Base-by-base conservation (phyloP, 2,888 invertebrate species). In the Halictus quadricinctus region DNA sequence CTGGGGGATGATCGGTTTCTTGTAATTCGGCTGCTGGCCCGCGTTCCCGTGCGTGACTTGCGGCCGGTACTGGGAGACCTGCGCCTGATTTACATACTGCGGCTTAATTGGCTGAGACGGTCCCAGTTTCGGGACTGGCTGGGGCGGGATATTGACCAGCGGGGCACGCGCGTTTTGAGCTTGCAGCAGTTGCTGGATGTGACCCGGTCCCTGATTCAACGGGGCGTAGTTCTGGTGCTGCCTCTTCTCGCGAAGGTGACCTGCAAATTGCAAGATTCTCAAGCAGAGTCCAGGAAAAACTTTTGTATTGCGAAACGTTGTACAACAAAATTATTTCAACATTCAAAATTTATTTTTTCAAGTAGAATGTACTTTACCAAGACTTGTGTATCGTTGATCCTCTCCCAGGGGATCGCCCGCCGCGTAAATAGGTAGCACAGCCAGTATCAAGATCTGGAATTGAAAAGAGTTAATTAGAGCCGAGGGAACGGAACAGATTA, bases 151-250 rank as follows among this genome's bases (percentile, higher is more conserved):
- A 29, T 93, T 91, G 1, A 93, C 91, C n/a, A 94, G 79, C 0
- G 94, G 94, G 13, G 93, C 91, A 4, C 93, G 92, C 10, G 91
- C 90, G 70, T 92, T 91, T 80, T 94, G 94, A 5, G 90, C 87
- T 12, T 93, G 91, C n/a, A 94, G 79, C 36, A 94, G 88, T 74
- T 94, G 92, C 79, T 93, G 91, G 41, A 94, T 93, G 21, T 92
- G 90, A 4, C 89, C 78, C 2, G 94, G 93, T 0, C 93, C 94
- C 41, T 94, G 93, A 25, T 92, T 91, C 48, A 91, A 87, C 1
- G 92, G 91, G 50, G 91, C 89, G 60, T 94, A 93, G 58, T 89
- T 92, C 8, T 79, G 80, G 4, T 72, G 58, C 79, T 91, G 92
- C 25, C 92, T 88, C 43, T 76, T 88, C 72, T 81, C 85, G 29